phyloP scores from a whole-genome alignment of 1,140 invertebrate species.

The Himalopsyche phryganea region DNA sequence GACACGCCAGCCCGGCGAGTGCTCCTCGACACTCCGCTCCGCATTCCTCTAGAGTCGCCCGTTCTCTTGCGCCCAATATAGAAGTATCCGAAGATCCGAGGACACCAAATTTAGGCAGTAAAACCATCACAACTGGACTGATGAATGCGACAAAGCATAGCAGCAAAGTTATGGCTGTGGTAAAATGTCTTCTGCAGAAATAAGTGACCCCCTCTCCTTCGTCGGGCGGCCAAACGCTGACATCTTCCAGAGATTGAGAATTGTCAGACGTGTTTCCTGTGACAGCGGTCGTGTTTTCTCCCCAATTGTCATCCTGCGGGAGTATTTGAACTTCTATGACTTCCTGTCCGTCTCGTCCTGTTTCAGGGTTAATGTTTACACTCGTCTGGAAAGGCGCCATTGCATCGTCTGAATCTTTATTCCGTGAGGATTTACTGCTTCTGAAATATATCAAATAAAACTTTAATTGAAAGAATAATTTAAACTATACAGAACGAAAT shows the following conservation, averaged over 20 bases:
- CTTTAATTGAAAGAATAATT: too few species aligned
- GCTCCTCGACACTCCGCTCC: conserved; percentile 73
- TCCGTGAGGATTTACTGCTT: conserved; percentile 49
- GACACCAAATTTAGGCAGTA: conserved; percentile 85
- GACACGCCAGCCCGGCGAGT: conserved; percentile 86
- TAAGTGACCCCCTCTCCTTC: conserved; percentile 68
- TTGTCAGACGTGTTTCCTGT: conserved; percentile 95
- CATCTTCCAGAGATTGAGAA: conserved; percentile 89
- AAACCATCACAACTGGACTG: conserved; percentile 91
- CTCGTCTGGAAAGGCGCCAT: conserved; percentile 81
- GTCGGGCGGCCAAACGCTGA: conserved; percentile 74
- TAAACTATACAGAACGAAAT: too few species aligned
- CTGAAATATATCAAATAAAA: conserved; percentile 37
- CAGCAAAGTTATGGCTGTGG: conserved; percentile 70
- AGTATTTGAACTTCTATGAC: conserved; percentile 90
- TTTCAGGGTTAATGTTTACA: conserved; percentile 68
- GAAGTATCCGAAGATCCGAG: conserved; percentile 43
- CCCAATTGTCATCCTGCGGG: conserved; percentile 96
- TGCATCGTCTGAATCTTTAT: conserved; percentile 43
- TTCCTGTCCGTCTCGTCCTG: conserved; percentile 68
- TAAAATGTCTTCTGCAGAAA: conserved; percentile 75
- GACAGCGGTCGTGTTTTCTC: conserved; percentile 94
- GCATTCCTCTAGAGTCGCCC: conserved; percentile 35
- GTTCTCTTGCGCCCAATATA: conserved; percentile 16
- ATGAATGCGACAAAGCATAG: conserved; percentile 81